phyloP scores from a whole-genome alignment of 2,797 vertebrate genomes.

The Pangasius sanitwongsei region DNA sequence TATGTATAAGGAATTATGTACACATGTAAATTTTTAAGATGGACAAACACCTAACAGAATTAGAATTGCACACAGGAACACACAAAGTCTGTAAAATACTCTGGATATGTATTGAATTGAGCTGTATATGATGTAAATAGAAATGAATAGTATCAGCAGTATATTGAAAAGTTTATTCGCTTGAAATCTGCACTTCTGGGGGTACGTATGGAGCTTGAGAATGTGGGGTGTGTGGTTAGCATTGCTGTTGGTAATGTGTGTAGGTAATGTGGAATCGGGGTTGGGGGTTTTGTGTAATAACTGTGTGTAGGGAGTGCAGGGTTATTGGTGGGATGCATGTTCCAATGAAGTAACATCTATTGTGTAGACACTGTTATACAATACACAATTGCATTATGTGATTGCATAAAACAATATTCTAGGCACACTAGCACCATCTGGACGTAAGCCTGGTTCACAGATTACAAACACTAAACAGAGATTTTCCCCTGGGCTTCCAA shows the following conservation, averaged over 20 bases:
- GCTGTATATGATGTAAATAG: background rate
- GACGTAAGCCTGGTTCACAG: background rate
- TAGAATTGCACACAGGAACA: background rate
- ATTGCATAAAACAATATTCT: conserved; percentile 3
- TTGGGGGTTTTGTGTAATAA: background rate
- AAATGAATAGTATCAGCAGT: background rate
- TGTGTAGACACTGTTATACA: conserved; percentile 7
- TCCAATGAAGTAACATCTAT: background rate
- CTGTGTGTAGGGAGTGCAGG: background rate
- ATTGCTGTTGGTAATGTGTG: background rate
- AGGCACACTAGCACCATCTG: background rate
- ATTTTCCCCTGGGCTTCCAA: background rate
- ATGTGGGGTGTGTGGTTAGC: background rate
- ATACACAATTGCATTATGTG: background rate
- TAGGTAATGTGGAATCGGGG: background rate
- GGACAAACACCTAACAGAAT: background rate
- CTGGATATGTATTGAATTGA: background rate
- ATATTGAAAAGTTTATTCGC: background rate
- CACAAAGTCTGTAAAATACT: background rate
- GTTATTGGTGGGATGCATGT: background rate
- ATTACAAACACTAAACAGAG: conserved; percentile 7
- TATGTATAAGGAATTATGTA: background rate
- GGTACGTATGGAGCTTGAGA: background rate
- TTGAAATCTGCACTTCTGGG: background rate
- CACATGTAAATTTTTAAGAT: background rate